Evolutionary conservation across 2,113 vertebrate genomes (phyloP), one percentile per base, ranked within the genome.

Genomic region (Rhabdomys dilectus): DNA sequence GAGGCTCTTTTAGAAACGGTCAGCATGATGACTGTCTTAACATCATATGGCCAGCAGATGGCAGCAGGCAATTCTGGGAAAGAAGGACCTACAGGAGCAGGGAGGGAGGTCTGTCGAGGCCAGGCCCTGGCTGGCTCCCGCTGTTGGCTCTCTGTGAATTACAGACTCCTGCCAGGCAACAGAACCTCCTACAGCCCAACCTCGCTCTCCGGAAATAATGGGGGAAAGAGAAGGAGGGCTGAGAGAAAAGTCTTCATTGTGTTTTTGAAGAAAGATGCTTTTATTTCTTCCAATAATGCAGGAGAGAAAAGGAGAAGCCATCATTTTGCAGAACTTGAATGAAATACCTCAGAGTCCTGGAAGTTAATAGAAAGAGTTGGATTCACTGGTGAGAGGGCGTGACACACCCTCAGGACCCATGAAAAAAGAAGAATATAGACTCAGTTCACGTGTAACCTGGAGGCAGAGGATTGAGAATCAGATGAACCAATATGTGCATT

Each of bases 51-150:
- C 94, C 96, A 94, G 97, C 95, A 97, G 97, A 87, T 97, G 97
- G 96, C 97, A 98, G 97, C 94, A 97, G 3, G 24, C 6, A 78
- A 88, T 95, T 89, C 91, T 62, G 89, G 2, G 75, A 95, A 91
- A 89, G 68, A 80, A 62, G 0, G 4, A 5, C 29, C 17, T 36
- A 22, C 3, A 8, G 58, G 58, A 3, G 10, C 0, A 24, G 17
- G 66, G 31, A 12, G 1, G 36, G 1, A 1, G 17, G 64, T 73
- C 72, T 17, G 75, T 24, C 17, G 21, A 64, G 75, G 62, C 91
- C 86, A 26, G 91, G 70, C 53, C 70, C 58, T 3, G 62, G 85
- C 80, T 53, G 77, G 68, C 45, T 60, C 39, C 0, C 0, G 29
- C 16, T 62, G 81, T 15, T 91, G 94, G 96, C 82, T 2, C n/a